Conservation (phyloP, 2,888 invertebrate genomes). For the Thyatira batis region DNA sequence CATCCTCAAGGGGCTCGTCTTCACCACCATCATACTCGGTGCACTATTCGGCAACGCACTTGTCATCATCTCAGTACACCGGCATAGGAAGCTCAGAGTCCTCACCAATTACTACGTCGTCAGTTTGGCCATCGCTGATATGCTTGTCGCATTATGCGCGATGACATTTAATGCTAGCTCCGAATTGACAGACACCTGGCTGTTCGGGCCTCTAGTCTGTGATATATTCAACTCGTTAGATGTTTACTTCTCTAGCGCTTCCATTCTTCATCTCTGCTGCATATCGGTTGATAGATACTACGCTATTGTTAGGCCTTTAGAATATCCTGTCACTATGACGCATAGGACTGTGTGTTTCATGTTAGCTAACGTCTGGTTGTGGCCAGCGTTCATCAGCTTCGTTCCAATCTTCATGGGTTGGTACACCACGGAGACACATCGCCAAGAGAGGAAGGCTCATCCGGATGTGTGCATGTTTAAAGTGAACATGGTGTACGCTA, state of each 20-base stretch:
- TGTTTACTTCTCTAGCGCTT: slow-evolving; percentile 96
- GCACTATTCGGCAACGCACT: slow-evolving; percentile 96
- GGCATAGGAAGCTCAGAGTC: slow-evolving; percentile 91
- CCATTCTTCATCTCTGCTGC: slow-evolving; percentile 96
- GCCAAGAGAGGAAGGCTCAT: slow-evolving; percentile 83
- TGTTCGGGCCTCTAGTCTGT: slow-evolving; percentile 95
- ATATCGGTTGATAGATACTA: slow-evolving; percentile 96
- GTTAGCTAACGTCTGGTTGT: slow-evolving; percentile 95
- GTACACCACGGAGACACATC: slow-evolving; percentile 94
- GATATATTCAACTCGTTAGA: slow-evolving; percentile 97
- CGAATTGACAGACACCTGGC: slow-evolving; percentile 93
- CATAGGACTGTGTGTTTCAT: slow-evolving; percentile 90
- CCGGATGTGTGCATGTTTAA: slow-evolving; percentile 92
- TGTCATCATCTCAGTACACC: slow-evolving; percentile 92
- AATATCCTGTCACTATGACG: slow-evolving; percentile 96
- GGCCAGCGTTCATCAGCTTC: slow-evolving; percentile 96
- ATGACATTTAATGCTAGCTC: slow-evolving; percentile 96
- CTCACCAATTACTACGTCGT: slow-evolving; percentile 98
- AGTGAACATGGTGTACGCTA: slow-evolving; percentile 92
- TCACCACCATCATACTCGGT: slow-evolving; percentile 93
- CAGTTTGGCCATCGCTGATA: slow-evolving; percentile 95
- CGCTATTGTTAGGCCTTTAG: slow-evolving; percentile 94
- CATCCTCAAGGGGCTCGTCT: slow-evolving; percentile 89
- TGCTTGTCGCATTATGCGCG: slow-evolving; percentile 94
- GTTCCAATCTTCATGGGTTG: slow-evolving; percentile 97